Evolutionary conservation across 53 echinoderm and acorn worm genomes (phyloP), one percentile per base, ranked within the genome.

Genomic region (Echinarachnius parma): DNA sequence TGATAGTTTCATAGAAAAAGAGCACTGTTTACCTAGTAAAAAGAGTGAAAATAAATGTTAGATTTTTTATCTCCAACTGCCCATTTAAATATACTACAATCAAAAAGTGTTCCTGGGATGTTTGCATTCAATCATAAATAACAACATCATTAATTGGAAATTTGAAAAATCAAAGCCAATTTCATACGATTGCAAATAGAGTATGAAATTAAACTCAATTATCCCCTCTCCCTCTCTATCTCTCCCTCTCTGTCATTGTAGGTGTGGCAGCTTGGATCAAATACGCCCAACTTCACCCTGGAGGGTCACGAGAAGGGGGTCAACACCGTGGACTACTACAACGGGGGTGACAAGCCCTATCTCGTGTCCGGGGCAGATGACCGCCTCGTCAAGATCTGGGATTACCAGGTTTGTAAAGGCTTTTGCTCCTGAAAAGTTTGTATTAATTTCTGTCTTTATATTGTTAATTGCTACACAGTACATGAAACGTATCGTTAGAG

Each of bases 241-340:
- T n/a, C n/a, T n/a, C n/a, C n/a, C n/a, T n/a, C n/a, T n/a, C n/a
- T n/a, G 7, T 39, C 13, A 13, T 39, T 19, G 9, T 62, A 96
- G 98, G 98, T 96, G 2, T 96, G 98, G 98, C 98, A 96, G 67
- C 86, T 96, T 34, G 98, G 98, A 15, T 91, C 98, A 48, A 84
- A 85, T 56, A 81, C 91, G 27, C 98, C 98, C 15, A 96, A 96
- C 75, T 96, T 96, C 78, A 96, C 98, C 34, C 75, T 96, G 13
- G 98, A 96, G 52, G 98, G 98, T 1, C 98, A 96, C 31, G 98
- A 96, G 77, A 96, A 96, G 60, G 98, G 98, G 0, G 98, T 96
- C 25, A 96, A 96, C 67, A 88, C 88, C 47, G 92, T 96, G 15
- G 98, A 96, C 61, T 96, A 96, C 75, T 96, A 96, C 88, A 85